Conservation (phyloP, 2,113 vertebrate genomes). For the Pomatorhinus ruficollis region DNA sequence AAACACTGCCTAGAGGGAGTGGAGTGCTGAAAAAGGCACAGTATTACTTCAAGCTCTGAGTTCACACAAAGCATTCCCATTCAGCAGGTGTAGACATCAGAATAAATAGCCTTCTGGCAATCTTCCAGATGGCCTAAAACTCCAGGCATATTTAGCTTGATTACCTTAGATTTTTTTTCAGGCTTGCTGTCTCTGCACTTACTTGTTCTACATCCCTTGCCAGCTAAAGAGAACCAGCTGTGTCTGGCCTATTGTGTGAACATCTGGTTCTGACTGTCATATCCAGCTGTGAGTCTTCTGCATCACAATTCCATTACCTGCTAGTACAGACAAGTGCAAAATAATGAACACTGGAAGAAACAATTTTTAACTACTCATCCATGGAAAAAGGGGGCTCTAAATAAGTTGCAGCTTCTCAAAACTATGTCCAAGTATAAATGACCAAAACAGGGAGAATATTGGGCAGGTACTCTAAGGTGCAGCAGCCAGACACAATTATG, state of each 20-base stretch:
- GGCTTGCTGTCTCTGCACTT: slow-evolving; percentile 48
- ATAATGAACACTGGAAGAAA: neutral
- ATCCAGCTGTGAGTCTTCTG: slow-evolving; percentile 61
- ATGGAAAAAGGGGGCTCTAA: neutral
- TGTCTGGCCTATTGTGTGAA: slow-evolving; percentile 57
- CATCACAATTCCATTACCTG: slow-evolving; percentile 25
- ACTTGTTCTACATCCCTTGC: slow-evolving; percentile 58
- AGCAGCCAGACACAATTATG: neutral
- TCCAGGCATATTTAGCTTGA: slow-evolving; percentile 61
- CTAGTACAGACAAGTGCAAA: slow-evolving; percentile 57
- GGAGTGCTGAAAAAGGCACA: neutral
- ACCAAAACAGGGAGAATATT: neutral
- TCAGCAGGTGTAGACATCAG: slow-evolving; percentile 60
- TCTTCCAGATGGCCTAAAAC: slow-evolving; percentile 58
- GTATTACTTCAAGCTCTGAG: slow-evolving; percentile 21
- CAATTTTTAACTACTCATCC: neutral
- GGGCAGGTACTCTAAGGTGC: neutral
- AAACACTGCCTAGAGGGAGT: neutral
- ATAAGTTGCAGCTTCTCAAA: neutral
- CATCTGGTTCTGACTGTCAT: slow-evolving; percentile 40
- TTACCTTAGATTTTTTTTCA: slow-evolving; percentile 57
- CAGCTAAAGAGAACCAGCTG: slow-evolving; percentile 51
- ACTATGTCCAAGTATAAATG: neutral
- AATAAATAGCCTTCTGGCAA: slow-evolving; percentile 51
- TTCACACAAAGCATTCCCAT: slow-evolving; percentile 61